Conservation (phyloP, 2,113 vertebrate species). For the Cyanoderma ruficeps region DNA sequence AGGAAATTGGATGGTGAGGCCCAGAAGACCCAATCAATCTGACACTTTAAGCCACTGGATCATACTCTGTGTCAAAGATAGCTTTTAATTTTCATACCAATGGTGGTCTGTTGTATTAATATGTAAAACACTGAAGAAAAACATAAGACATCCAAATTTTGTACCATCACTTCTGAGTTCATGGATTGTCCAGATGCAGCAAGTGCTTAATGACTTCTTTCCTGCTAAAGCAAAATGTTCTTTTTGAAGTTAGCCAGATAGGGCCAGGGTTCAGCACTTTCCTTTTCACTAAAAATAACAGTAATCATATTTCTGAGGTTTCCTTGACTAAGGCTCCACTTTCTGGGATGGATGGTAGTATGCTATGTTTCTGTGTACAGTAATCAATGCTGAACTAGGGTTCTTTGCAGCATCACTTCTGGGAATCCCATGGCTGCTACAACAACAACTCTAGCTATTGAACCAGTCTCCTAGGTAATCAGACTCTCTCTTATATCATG, state of each 20-base stretch:
- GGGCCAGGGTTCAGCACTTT: not conserved
- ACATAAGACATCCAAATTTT: not conserved
- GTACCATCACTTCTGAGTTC: not conserved
- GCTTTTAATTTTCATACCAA: not conserved
- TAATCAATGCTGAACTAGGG: conserved; percentile 40
- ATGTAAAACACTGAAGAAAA: not conserved
- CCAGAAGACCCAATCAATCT: not conserved
- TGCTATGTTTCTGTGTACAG: not conserved
- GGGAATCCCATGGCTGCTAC: conserved; percentile 7
- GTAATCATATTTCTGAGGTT: not conserved
- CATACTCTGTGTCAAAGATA: not conserved
- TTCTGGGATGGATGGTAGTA: not conserved
- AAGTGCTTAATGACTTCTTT: not conserved
- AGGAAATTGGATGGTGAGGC: not conserved
- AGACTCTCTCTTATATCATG: not conserved
- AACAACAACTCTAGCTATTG: conserved; percentile 1
- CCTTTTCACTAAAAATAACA: not conserved
- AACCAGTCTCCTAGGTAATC: conserved; percentile 45
- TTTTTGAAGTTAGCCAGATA: not conserved
- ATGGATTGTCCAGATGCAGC: not conserved
- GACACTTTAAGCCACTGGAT: not conserved
- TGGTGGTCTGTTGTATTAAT: not conserved
- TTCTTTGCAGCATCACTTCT: not conserved
- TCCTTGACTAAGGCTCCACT: not conserved
- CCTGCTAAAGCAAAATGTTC: not conserved